These are phyloP conservation scores for Thaumatotibia leucotreta DNA, from an alignment of 1,140 invertebrate species.

Conservation along the genomic window DNA sequence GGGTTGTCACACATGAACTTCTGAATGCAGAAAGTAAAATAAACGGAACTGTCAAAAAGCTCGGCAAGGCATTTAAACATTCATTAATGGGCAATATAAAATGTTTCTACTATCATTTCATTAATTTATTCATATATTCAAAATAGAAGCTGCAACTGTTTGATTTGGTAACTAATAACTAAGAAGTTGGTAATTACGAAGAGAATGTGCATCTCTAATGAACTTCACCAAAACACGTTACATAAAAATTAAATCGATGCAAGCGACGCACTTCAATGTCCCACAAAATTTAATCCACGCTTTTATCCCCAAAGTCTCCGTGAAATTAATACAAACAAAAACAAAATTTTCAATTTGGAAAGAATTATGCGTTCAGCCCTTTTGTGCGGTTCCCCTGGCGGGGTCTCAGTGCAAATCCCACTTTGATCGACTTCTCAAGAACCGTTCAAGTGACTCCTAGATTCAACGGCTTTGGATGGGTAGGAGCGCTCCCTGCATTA, in stretches of 20 bases:
- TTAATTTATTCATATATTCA: background rate
- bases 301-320: background rate
- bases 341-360: constrained; percentile 12
- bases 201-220: background rate
- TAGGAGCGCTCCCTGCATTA: background rate
- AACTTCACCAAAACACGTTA: background rate
- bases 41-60: no score
- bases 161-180: background rate
- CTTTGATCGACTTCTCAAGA: constrained; percentile 10
- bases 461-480: background rate
- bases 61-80: no score
- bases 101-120: background rate
- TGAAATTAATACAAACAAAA: constrained; percentile 12
- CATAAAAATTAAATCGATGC: background rate
- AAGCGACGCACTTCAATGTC: background rate
- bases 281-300: background rate
- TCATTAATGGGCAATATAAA: no score
- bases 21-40: background rate
- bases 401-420: constrained; percentile 9
- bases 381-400: background rate
- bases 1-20: background rate
- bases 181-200: background rate
- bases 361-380: constrained; percentile 11
- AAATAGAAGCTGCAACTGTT: background rate
- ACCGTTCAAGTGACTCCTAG: constrained; percentile 5